Conservation (phyloP, 2,888 invertebrate genomes). For the Bombyx huttoni region DNA sequence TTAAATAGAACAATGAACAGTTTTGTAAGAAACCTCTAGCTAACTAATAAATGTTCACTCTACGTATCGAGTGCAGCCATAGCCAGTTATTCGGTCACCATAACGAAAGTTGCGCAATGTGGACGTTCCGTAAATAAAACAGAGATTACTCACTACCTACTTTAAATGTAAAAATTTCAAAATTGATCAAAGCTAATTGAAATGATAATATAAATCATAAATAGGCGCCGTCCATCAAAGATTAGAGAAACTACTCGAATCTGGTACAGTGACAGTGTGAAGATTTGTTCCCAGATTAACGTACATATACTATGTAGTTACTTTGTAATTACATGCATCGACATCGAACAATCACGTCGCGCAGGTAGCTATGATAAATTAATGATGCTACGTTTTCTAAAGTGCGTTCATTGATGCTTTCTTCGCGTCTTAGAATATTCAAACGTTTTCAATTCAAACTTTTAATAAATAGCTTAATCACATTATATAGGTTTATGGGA, state of each 20-base stretch:
- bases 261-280: constrained; percentile 20
- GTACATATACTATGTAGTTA: constrained; percentile 16
- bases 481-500: too few species aligned
- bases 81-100: constrained; percentile 11
- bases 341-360: constrained; percentile 1
- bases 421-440: background rate
- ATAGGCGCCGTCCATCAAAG: constrained; percentile 22
- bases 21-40: constrained; percentile 3
- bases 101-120: constrained; percentile 21
- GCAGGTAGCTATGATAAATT: background rate
- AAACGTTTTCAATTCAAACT: too few species aligned
- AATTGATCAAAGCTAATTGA: constrained; percentile 30
- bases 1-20: constrained; percentile 3
- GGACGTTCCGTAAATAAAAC: constrained; percentile 20
- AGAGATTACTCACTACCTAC: constrained; percentile 19
- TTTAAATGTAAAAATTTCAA: constrained; percentile 30
- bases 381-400: background rate
- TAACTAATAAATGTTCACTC: constrained; percentile 1
- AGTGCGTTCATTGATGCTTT: background rate
- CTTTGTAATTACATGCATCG: constrained; percentile 23
- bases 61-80: constrained; percentile 6
- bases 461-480: too few species aligned
- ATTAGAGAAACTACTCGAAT: constrained; percentile 31
- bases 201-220: constrained; percentile 25
- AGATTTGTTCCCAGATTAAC: constrained; percentile 28